Evolutionary conservation across 2,797 vertebrate species (phyloP).

Genomic region (Spinibarbus caldwelli): DNA sequence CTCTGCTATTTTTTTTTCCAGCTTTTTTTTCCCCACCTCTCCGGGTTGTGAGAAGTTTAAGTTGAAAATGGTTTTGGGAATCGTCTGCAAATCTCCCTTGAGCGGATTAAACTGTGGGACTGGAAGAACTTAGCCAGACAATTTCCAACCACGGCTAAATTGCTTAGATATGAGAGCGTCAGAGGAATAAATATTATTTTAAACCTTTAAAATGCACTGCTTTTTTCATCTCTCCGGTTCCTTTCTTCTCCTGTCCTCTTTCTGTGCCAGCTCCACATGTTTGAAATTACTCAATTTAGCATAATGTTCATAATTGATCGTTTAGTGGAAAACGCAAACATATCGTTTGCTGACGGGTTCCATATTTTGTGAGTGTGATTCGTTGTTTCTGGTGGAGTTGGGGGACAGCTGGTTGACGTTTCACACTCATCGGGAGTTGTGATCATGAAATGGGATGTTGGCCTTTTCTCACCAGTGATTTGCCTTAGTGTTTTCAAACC

Average conservation of each 20-base stretch:
- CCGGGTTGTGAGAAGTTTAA: constrained; percentile 78
- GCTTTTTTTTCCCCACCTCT: constrained; percentile 63
- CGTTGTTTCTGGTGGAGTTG: constrained; percentile 34
- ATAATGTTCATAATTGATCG: constrained; percentile 57
- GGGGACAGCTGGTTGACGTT: constrained; percentile 56
- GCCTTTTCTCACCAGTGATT: constrained; percentile 70
- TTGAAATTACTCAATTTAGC: constrained; percentile 64
- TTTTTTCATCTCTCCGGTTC: constrained; percentile 43
- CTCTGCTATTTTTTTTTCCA: constrained; percentile 52
- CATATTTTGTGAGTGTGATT: constrained; percentile 51
- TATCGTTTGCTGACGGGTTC: constrained; percentile 40
- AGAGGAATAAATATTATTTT: constrained; percentile 70
- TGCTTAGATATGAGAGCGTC: constrained; percentile 75
- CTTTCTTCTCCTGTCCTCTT: constrained; percentile 58
- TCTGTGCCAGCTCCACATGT: constrained; percentile 57
- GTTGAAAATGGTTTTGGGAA: constrained; percentile 79
- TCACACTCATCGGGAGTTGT: constrained; percentile 59
- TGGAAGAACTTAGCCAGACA: constrained; percentile 78
- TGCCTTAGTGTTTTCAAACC: constrained; percentile 75
- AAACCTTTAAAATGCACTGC: constrained; percentile 59
- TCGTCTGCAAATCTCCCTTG: constrained; percentile 79
- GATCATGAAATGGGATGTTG: constrained; percentile 59
- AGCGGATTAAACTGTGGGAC: constrained; percentile 79
- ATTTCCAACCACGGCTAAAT: constrained; percentile 77
- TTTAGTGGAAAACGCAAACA: constrained; percentile 58